Conservation (phyloP, 2,113 vertebrate species). For the Origma solitaria region DNA sequence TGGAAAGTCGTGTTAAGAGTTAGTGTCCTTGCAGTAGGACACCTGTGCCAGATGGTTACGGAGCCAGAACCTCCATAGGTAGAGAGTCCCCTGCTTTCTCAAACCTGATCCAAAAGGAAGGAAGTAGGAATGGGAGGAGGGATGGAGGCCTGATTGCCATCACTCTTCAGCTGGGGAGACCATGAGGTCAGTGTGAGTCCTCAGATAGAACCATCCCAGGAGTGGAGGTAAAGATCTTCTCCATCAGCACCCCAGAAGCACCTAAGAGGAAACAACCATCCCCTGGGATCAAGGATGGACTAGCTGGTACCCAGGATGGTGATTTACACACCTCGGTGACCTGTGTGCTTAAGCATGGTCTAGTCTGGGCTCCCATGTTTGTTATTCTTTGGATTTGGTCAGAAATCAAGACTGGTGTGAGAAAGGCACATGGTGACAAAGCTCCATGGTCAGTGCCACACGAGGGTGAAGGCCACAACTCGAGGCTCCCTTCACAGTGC, state of each 20-base stretch:
- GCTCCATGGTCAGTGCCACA: background rate
- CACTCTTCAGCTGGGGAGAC: background rate
- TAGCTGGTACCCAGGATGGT: too few species aligned
- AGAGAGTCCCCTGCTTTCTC: background rate
- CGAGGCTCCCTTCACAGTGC: background rate
- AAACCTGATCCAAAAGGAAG: background rate
- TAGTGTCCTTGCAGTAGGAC: background rate
- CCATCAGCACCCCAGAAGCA: background rate
- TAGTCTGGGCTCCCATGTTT: background rate
- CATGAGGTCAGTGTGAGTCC: background rate
- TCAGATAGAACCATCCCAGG: background rate
- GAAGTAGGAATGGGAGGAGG: background rate
- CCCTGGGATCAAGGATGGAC: background rate
- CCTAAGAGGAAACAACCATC: background rate
- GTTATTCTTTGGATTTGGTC: background rate
- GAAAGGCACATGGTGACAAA: background rate
- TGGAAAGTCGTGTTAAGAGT: background rate
- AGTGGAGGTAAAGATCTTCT: background rate
- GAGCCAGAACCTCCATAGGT: background rate
- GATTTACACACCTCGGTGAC: background rate
- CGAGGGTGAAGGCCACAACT: background rate
- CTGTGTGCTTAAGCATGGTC: background rate
- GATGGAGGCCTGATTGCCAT: background rate
- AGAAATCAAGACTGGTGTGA: background rate
- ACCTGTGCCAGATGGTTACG: background rate